These are phyloP conservation scores for Sapayoa aenigma DNA, from an alignment of 2,113 vertebrate species.

Conservation along the genomic window DNA sequence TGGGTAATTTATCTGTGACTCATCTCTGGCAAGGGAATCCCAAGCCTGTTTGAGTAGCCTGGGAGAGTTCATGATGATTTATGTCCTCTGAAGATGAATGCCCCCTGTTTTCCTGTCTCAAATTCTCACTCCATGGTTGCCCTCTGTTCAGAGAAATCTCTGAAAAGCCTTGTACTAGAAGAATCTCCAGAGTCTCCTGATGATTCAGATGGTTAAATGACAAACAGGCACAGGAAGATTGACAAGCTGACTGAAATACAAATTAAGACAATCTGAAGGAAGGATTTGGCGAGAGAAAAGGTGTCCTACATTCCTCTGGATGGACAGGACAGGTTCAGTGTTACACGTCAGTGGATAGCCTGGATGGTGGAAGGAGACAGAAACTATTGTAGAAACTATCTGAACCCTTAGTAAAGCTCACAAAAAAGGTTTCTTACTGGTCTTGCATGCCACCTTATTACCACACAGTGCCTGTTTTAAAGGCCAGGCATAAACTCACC, in stretches of 20 bases:
- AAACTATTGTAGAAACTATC: not conserved
- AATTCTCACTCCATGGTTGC: not conserved
- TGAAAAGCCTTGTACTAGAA: not conserved
- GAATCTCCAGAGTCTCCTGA: not conserved
- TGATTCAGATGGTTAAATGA: constrained; percentile 11
- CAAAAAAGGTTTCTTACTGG: not conserved
- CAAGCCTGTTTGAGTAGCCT: constrained; percentile 18
- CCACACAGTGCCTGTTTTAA: not conserved
- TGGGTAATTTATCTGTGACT: constrained; percentile 34
- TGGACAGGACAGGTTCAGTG: not conserved
- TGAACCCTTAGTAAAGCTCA: not conserved
- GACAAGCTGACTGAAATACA: not conserved
- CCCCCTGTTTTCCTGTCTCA: not conserved
- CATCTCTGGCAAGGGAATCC: constrained; percentile 49
- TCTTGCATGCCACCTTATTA: not conserved
- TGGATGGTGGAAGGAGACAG: not conserved
- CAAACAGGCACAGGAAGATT: constrained; percentile 4
- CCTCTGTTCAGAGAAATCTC: not conserved
- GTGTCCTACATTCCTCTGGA: not conserved
- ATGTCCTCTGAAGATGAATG: constrained; percentile 9
- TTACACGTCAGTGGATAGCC: not conserved
- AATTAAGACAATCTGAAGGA: not conserved
- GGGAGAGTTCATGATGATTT: constrained; percentile 27
- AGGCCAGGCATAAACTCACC: not conserved
- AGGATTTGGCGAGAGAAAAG: not conserved